phyloP scores from a whole-genome alignment of 2,797 vertebrate genomes.

The Lacerta bilineata region DNA sequence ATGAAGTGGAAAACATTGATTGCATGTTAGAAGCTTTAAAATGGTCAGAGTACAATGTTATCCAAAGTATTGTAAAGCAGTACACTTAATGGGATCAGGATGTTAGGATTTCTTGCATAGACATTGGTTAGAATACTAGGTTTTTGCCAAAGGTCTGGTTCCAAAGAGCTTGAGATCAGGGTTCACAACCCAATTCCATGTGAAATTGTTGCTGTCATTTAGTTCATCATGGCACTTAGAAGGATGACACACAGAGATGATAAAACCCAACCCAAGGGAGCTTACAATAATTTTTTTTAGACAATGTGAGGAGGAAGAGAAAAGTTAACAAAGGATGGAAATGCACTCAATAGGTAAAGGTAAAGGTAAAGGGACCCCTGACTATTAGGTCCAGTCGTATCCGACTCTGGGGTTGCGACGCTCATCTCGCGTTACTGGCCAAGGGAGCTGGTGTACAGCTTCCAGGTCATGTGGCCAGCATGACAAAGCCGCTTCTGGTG shows the following conservation, averaged over 20 bases:
- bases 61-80: slow-evolving; percentile 14
- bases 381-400: no score
- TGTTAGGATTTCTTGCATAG: slow-evolving; percentile 17
- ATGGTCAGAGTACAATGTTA: background rate
- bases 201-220: background rate
- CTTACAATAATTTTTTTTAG: background rate
- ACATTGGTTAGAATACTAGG: background rate
- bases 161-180: background rate
- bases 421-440: no score
- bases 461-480: no score
- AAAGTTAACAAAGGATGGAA: background rate
- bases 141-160: background rate
- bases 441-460: no score
- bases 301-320: background rate
- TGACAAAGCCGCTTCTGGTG: no score
- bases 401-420: no score
- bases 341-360: background rate
- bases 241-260: background rate
- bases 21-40: slow-evolving; percentile 5
- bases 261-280: background rate
- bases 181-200: background rate
- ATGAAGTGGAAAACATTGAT: slow-evolving; percentile 21
- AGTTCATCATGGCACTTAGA: background rate
- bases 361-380: no score
- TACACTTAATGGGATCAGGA: slow-evolving; percentile 22